These are phyloP conservation scores for Grammomys surdaster DNA, from an alignment of 2,113 vertebrate genomes.

Conservation along the genomic window DNA sequence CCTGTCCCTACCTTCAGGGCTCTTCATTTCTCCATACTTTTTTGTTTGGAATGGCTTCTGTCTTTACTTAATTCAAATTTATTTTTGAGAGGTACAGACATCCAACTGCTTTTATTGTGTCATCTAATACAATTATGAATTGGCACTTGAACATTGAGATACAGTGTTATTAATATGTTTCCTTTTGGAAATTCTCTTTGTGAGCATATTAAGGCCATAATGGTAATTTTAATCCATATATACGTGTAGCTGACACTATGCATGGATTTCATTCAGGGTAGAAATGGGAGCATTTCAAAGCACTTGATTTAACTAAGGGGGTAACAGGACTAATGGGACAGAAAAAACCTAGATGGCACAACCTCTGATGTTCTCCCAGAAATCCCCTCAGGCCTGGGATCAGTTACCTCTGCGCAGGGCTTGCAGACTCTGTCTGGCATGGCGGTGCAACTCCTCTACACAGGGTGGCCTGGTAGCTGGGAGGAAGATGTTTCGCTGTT, in stretches of 20 bases:
- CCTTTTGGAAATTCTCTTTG: slow-evolving; percentile 7
- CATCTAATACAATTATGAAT: not conserved
- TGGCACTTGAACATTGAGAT: slow-evolving; percentile 12
- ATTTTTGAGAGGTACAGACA: not conserved
- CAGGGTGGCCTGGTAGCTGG: slow-evolving; percentile 93
- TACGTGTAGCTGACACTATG: not conserved
- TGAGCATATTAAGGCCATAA: slow-evolving; percentile 38
- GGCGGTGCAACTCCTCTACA: slow-evolving; percentile 93
- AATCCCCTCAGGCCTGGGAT: not conserved
- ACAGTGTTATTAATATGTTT: slow-evolving; percentile 19
- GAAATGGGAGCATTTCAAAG: slow-evolving; percentile 29
- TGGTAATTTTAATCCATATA: not conserved
- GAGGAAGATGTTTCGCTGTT: slow-evolving; percentile 94
- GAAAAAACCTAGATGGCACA: not conserved
- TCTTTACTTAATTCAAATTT: slow-evolving; percentile 16
- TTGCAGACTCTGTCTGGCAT: slow-evolving; percentile 92
- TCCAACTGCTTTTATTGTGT: slow-evolving; percentile 5
- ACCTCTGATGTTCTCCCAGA: not conserved
- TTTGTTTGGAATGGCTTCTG: slow-evolving; percentile 30
- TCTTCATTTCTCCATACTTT: not conserved
- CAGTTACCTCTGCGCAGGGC: slow-evolving; percentile 91
- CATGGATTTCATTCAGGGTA: slow-evolving; percentile 11
- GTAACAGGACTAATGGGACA: not conserved
- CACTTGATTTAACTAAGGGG: not conserved
- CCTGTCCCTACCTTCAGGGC: not conserved